A percentile compares a stretch with the other conserved stretches of the same genome.
Evolutionary conservation across 2,797 vertebrate species (phyloP).

Genomic region (Enteromius radiatus): DNA sequence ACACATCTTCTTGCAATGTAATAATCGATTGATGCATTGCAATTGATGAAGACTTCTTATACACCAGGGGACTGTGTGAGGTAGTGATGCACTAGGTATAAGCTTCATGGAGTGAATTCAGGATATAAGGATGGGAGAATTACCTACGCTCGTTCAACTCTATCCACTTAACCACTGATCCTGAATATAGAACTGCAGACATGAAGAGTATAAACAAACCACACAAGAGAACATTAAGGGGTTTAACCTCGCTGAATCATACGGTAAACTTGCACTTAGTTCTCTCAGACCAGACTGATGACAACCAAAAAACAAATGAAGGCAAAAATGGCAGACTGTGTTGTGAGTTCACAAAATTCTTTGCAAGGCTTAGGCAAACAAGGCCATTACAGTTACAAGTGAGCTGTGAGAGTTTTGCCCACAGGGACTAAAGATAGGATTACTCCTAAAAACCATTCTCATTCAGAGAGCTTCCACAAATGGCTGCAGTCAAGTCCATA

Average conservation of each 20-base stretch:
- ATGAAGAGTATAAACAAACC: conserved; percentile 35
- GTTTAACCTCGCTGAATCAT: background rate
- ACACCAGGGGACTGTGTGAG: conserved; percentile 36
- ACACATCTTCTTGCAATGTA: conserved; percentile 59
- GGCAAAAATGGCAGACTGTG: conserved; percentile 27
- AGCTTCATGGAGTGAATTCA: background rate
- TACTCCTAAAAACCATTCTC: conserved; percentile 51
- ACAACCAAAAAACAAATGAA: background rate
- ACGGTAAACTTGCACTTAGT: conserved; percentile 15
- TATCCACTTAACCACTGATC: conserved; percentile 6
- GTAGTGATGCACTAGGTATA: background rate
- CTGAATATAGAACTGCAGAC: conserved; percentile 27
- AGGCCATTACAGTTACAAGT: conserved; percentile 31
- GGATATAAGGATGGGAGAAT: background rate
- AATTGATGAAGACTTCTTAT: conserved; percentile 8
- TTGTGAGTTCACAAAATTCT: conserved; percentile 33
- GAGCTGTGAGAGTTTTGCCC: conserved; percentile 39
- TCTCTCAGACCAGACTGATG: background rate
- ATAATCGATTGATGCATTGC: conserved; percentile 61
- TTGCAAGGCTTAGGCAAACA: conserved; percentile 37
- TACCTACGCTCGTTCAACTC: conserved; percentile 7
- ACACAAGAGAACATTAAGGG: conserved; percentile 24
- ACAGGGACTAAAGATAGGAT: conserved; percentile 49
- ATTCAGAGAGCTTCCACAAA: conserved; percentile 43
- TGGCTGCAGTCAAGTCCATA: conserved; percentile 28